These are phyloP conservation scores for Ichneumon xanthorius DNA, from an alignment of 2,888 invertebrate genomes.

Conservation along the genomic window DNA sequence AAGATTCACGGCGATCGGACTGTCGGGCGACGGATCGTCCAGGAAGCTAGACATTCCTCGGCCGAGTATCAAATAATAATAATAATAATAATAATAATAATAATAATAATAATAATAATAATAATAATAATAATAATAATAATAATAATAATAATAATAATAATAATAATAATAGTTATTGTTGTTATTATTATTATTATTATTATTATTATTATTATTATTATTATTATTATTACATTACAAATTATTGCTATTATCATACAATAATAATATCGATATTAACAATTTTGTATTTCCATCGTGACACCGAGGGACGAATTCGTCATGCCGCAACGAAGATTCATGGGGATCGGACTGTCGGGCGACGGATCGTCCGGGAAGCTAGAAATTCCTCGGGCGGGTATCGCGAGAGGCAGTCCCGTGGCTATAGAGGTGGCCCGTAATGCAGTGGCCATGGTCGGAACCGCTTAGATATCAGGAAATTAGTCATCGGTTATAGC, in stretches of 20 bases:
- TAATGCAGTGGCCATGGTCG: conserved; percentile 48
- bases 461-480: conserved; percentile 61
- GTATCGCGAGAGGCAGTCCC: conserved; percentile 14
- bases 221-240: too few species aligned
- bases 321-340: conserved; percentile 32
- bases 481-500: conserved; percentile 66
- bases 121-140: too few species aligned
- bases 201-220: too few species aligned
- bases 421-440: neutral
- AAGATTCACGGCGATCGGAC: conserved; percentile 1
- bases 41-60: conserved; percentile 45
- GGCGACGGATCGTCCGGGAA: conserved; percentile 36
- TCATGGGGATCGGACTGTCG: neutral
- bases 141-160: too few species aligned
- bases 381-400: conserved; percentile 40
- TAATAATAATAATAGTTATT: too few species aligned
- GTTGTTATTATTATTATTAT: too few species aligned
- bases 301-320: conserved; percentile 3
- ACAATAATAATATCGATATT: too few species aligned
- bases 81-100: too few species aligned
- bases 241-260: too few species aligned
- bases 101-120: too few species aligned
- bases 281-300: too few species aligned
- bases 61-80: neutral
- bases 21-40: conserved; percentile 12